phyloP scores from a whole-genome alignment of 2,113 vertebrate species.

The Periophthalmodon schlosseri region DNA sequence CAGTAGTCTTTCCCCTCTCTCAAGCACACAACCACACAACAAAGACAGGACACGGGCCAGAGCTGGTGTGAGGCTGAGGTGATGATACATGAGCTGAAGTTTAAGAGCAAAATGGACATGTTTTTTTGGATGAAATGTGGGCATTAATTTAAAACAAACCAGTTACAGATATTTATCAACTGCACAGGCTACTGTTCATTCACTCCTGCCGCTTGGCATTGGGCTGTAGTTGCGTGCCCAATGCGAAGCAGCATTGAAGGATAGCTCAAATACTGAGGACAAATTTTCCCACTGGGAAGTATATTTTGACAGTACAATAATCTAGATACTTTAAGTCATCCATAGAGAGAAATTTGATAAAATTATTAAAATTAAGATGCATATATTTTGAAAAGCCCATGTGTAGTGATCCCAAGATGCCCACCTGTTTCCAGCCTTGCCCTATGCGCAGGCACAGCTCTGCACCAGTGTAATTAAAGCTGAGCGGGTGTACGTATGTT shows the following conservation, averaged over 20 bases:
- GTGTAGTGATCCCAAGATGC: conserved; percentile 20
- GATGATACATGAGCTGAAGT: conserved; percentile 60
- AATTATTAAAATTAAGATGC: conserved; percentile 4
- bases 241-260: too few relatives aligned
- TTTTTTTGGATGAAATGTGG: conserved; percentile 38
- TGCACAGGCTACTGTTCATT: not conserved
- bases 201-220: not conserved
- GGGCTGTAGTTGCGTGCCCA: too few relatives aligned
- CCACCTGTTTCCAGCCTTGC: conserved; percentile 40
- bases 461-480: conserved; percentile 56
- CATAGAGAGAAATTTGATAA: too few relatives aligned
- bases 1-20: conserved; percentile 60
- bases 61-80: conserved; percentile 65
- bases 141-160: conserved; percentile 39
- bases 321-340: too few relatives aligned
- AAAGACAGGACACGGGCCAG: conserved; percentile 61
- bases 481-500: conserved; percentile 50
- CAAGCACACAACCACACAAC: conserved; percentile 68
- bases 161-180: not conserved
- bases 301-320: not conserved
- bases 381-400: conserved; percentile 33
- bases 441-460: conserved; percentile 11
- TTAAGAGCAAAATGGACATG: conserved; percentile 26
- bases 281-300: not conserved
- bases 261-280: not conserved